A percentile compares a stretch with the other conserved stretches of the same genome.
These are phyloP conservation scores for Drosophila siamana DNA, from an alignment of 2,888 invertebrate species.

Conservation along the genomic window DNA sequence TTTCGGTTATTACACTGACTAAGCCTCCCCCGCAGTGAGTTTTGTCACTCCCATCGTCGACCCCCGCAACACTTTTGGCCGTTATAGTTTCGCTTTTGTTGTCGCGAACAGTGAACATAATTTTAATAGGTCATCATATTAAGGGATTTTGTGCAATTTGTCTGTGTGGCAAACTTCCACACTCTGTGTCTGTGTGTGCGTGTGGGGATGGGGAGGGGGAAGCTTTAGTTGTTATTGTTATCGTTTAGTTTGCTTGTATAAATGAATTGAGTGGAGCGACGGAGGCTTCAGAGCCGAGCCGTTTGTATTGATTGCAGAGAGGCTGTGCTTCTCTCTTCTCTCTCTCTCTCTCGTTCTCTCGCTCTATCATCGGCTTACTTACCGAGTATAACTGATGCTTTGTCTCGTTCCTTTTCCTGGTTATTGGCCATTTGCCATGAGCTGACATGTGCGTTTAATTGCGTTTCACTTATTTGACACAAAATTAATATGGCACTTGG, in stretches of 20 bases:
- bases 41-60: conserved; percentile 30
- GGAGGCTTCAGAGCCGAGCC: conserved; percentile 25
- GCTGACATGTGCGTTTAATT: conserved; percentile 82
- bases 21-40: conserved; percentile 3
- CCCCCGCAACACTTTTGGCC: conserved; percentile 6
- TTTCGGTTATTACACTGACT: conserved; percentile 28
- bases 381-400: conserved; percentile 10
- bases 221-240: conserved; percentile 33
- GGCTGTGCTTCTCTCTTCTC: conserved; percentile 18
- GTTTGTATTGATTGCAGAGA: conserved; percentile 60
- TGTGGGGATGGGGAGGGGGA: conserved; percentile 20
- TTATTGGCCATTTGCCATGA: conserved; percentile 74
- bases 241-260: conserved; percentile 25
- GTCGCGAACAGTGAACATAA: conserved; percentile 62
- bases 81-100: conserved; percentile 58
- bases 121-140: conserved; percentile 82
- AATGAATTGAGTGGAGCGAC: conserved; percentile 40
- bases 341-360: too few species aligned
- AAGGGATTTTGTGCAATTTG: conserved; percentile 75
- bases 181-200: not conserved
- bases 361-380: too few species aligned
- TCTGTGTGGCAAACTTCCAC: conserved; percentile 30
- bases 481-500: conserved; percentile 76
- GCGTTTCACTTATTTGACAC: conserved; percentile 81
- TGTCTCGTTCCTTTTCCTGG: conserved; percentile 33